These are phyloP conservation scores for Reticulitermes speratus DNA, from an alignment of 1,140 invertebrate genomes.

Conservation along the genomic window DNA sequence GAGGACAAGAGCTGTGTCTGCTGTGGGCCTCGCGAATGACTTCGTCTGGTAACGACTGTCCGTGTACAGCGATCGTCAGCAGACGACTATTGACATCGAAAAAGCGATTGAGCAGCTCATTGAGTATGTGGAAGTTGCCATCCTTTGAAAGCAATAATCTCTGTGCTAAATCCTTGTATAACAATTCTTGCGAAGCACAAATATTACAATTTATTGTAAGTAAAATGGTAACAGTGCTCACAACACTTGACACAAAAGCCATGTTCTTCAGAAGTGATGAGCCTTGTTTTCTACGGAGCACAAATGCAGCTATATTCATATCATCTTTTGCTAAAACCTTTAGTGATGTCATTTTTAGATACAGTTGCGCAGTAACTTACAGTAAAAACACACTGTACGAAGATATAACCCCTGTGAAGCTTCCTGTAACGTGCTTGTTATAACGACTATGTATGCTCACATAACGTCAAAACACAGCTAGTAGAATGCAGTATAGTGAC, in stretches of 20 bases:
- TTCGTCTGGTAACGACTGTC: background rate
- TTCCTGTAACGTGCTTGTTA: too few relatives aligned
- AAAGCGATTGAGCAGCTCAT: background rate
- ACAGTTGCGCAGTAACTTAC: background rate
- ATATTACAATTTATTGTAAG: background rate
- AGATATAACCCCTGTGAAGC: background rate
- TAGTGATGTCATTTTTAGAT: background rate
- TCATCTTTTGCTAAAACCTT: too few relatives aligned
- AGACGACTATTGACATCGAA: background rate
- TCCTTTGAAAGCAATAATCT: background rate
- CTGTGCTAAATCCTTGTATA: background rate
- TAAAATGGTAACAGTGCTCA: background rate
- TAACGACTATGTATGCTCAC: too few relatives aligned
- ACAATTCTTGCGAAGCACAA: background rate
- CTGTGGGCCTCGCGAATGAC: background rate
- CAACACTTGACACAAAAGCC: background rate
- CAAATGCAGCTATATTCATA: background rate
- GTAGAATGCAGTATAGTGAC: too few relatives aligned
- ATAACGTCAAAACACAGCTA: too few relatives aligned
- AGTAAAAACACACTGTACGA: background rate
- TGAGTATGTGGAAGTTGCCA: background rate
- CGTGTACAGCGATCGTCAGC: background rate
- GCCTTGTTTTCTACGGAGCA: background rate
- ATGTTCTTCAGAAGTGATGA: background rate
- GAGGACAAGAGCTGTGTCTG: background rate